Base-by-base conservation (phyloP, 2,797 vertebrate genomes). In the Rhinatrema bivittatum region DNA sequence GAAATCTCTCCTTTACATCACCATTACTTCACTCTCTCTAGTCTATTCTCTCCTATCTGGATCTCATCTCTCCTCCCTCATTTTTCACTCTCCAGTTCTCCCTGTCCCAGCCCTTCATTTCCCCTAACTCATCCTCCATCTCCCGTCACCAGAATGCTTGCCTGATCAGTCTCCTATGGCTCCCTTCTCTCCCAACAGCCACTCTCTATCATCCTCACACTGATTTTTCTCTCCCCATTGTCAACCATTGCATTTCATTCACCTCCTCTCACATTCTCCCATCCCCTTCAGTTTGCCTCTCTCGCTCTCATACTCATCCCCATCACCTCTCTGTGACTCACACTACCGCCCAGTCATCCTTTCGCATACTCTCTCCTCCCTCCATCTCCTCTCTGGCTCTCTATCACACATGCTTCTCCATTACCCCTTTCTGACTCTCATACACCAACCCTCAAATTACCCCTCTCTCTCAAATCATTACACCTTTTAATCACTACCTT, bases 391-490 rank as follows among this genome's bases (percentile, higher is more conserved):
- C 15, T n/a, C n/a, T n/a, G n/a, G n/a, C n/a, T n/a, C n/a, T n/a
- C n/a, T n/a, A n/a, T n/a, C n/a, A n/a, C n/a, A 9, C 10, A 15
- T 8, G 5, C 8, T 5, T 5, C 5, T 4, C 15, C 16, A 28
- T 10, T 3, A 8, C 12, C 2, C 25, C 25, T 25, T 11, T 14
- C 11, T 25, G 1, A 10, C 24, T 25, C 7, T 6, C 25, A 14
- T 14, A n/a, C n/a, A 25, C 7, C 25, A 25, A 13, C 3, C 4
- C 8, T 5, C 25, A 13, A 25, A 25, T 11, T 3, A 9, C 25
- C 7, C 4, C 9, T 3, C 2, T 3, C 4, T 27, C 16, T 10
- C 4, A 8, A 3, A 7, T n/a, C n/a, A n/a, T n/a, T n/a, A n/a
- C n/a, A n/a, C 10, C 10, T 3, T 11, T n/a, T n/a, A n/a, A n/a